These are phyloP conservation scores for Rhingia rostrata DNA, from an alignment of 2,888 invertebrate genomes.

Conservation along the genomic window DNA sequence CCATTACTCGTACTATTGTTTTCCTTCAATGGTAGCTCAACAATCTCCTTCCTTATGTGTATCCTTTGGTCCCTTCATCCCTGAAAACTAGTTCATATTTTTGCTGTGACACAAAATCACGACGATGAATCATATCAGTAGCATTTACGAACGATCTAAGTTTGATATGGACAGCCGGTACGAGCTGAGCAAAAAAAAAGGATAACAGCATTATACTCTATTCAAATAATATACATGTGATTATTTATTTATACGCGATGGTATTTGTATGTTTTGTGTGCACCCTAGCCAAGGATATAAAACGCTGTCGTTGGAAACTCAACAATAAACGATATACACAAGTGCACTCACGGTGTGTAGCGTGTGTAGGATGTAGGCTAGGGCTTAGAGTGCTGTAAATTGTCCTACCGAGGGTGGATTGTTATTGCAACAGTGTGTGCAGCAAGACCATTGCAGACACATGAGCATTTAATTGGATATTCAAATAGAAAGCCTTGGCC, in stretches of 20 bases:
- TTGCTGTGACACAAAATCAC: conserved; percentile 55
- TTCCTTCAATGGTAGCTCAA: conserved; percentile 12
- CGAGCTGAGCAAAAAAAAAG: conserved; percentile 36
- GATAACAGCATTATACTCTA: conserved; percentile 54
- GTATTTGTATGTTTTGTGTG: conserved; percentile 39
- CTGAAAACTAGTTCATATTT: background rate
- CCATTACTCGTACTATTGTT: conserved; percentile 18
- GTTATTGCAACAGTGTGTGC: conserved; percentile 14
- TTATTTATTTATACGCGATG: conserved; percentile 9
- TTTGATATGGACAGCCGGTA: conserved; percentile 40
- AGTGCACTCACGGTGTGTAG: conserved; percentile 52
- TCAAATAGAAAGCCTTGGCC: background rate
- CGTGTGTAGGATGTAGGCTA: background rate
- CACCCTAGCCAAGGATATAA: conserved; percentile 13
- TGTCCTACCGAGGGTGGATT: conserved; percentile 28
- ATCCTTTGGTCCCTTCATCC: background rate
- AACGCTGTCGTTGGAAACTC: conserved; percentile 56
- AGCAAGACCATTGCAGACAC: background rate
- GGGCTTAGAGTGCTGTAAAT: conserved; percentile 17
- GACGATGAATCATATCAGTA: conserved; percentile 68
- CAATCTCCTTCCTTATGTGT: conserved; percentile 9
- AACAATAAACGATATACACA: conserved; percentile 49
- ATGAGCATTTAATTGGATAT: background rate
- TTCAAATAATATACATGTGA: conserved; percentile 2
- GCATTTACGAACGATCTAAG: conserved; percentile 51